Base-by-base conservation (phyloP, 2,113 vertebrate genomes). In the Ophthalmolycus amberensis region DNA sequence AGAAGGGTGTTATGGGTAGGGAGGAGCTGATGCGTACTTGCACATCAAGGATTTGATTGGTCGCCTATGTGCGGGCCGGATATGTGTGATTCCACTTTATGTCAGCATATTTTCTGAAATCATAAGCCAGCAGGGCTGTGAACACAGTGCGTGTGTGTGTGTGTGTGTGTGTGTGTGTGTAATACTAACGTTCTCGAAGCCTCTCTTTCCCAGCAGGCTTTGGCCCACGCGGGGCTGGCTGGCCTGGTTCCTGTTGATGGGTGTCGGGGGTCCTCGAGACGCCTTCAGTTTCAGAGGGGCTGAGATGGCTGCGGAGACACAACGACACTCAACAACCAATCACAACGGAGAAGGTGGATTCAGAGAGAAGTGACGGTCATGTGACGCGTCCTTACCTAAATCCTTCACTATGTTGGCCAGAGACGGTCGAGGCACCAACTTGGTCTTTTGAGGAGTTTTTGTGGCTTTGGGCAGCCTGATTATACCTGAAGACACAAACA, bases 181-280 rank as follows among this genome's bases (percentile, higher is more conserved):
- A 46, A 29, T 68, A 95, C 96, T 95, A 59, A 97, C 96, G 75
- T 92, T 95, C 56, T 97, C 97, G 12, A 96, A 98, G 82, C 95
- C 94, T 75, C 97, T 94, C 88, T 98, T 98, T 86, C 96, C 95
- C 90, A 96, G 94, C 42, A 98, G 93, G 85, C 95, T 94, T 4
- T 95, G 95, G 69, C 95, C 90, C 10, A 94, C 95, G 18, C 97
- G 93, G n/a, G 96, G 96, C 87, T 96, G 96, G 85, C 94, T 97
- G 90, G 95, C 94, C 91, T 97, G 97, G 90, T 97, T 98, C 79
- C 97, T 95, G 90, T 98, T 98, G 93, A 98, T 98, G 6, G 97
- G 97, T 0, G 97, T 97, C 3, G 97, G 97, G 59, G 96, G 96
- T 71, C 97, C 96, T 71, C 97, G 94, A 52, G 96, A 96, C 5